phyloP scores from a whole-genome alignment of 1,140 invertebrate genomes.

The Gonioctena quinquepunctata region DNA sequence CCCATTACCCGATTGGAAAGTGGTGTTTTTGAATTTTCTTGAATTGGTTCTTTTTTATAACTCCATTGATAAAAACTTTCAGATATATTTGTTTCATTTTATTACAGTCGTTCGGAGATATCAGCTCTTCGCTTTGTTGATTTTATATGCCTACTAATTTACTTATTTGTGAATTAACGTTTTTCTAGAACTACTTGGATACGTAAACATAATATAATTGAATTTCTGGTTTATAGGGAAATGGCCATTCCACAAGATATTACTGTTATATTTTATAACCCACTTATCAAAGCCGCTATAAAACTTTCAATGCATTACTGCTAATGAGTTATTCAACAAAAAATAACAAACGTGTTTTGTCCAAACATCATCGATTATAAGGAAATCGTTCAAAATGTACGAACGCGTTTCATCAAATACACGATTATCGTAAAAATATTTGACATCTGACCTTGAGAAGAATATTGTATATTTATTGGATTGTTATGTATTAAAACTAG shows the following conservation, averaged over 20 bases:
- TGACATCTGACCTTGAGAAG: too few species aligned
- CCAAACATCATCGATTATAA: background rate
- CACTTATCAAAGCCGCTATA: background rate
- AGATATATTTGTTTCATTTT: conserved; percentile 35
- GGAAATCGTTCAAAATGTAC: too few species aligned
- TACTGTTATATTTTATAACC: background rate
- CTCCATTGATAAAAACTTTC: conserved; percentile 33
- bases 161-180: conserved; percentile 39
- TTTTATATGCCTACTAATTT: conserved; percentile 37
- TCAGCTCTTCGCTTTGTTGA: conserved; percentile 27
- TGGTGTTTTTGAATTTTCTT: conserved; percentile 41
- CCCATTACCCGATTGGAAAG: conserved; percentile 48
- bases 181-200: conserved; percentile 25
- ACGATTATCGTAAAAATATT: too few species aligned
- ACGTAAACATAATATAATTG: conserved; percentile 10
- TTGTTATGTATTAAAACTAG: too few species aligned
- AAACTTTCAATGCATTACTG: background rate
- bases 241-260: background rate
- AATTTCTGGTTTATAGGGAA: background rate
- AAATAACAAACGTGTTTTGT: background rate
- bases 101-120: conserved; percentile 30
- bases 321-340: background rate
- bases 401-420: too few species aligned
- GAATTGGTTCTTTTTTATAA: conserved; percentile 38
- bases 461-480: too few species aligned